Evolutionary conservation across 1,140 invertebrate species (phyloP), one percentile per base, ranked within the genome.

Genomic region (Matsumurasca onukii): DNA sequence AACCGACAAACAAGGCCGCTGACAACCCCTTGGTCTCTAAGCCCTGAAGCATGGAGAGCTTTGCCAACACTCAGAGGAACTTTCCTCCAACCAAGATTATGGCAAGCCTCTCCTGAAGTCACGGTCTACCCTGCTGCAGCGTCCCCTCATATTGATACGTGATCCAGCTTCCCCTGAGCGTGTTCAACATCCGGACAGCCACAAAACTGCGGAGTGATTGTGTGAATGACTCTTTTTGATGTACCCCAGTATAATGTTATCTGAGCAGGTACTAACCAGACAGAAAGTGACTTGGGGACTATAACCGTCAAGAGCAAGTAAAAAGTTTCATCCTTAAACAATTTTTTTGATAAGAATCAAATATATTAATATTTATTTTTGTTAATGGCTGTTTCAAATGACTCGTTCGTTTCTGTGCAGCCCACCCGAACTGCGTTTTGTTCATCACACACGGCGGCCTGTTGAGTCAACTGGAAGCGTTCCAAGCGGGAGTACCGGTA

Each of bases 391-490:
- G 34, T 39, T 39, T 39, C 34, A 39, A 39, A 39, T 9, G n/a
- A n/a, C n/a, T 39, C 17, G 34, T 9, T 5, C 5, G 34, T 39
- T 39, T 17, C 5, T 9, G 34, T 76, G 30, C 31, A 76, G 75
- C 72, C 15, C 76, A 78, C 66, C 74, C 73, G 1, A 77, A 77
- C 29, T 73, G 78, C 0, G 78, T 77, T 59, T 51, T 82, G 0
- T 86, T 88, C 69, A 82, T 88, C 12, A 83, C 80, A 15, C 84
- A 88, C 66, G 84, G 81, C 34, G 86, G 86, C 0, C 75, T 82
- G 0, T 75, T 84, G 15, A 80, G 80, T 34, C 71, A 77, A 0
- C 79, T 79, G 20, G 86, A 88, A 71, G 77, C 81, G 0, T 73
- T 83, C 31, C 75, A 76, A 57, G 70, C 70, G 49, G 77, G 80